Base-by-base conservation (phyloP, 1,140 invertebrate species). In the Drosophila pallidifrons region DNA sequence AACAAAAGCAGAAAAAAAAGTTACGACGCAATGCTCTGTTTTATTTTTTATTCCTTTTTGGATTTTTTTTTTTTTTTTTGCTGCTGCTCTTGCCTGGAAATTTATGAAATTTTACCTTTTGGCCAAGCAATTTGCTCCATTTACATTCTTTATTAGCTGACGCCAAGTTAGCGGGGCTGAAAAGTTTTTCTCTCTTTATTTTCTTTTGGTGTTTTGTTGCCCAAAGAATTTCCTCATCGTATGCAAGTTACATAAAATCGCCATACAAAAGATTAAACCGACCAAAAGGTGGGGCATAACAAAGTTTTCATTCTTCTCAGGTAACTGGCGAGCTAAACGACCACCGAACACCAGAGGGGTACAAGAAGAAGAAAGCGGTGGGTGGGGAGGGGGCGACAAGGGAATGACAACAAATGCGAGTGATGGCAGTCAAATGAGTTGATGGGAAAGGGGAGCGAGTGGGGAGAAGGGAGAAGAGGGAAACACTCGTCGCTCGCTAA, bases 91-190 rank as follows among this genome's bases (percentile, higher is more conserved):
- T 60, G 47, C 20, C 65, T 43, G 46, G 55, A 81, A 89, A 88
- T 89, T 85, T 85, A 85, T 85, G 82, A 86, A 85, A 85, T 85
- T 85, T 85, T 73, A 85, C 82, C 82, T 85, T 85, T 88, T 79
- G 85, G 77, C 81, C 81, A 65, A 88, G 85, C 85, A 88, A 88
- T 88, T 88, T 88, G 83, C 85, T 89, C 77, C 83, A 89, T 88
- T 89, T 88, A 85, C 85, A 88, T 88, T 89, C 83, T 89, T 88
- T 85, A 85, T 85, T 85, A 85, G 82, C 81, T 70, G 46, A 79
- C 58, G 65, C 65, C 54, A 43, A 85, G 69, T 85, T 57, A 73
- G 65, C 65, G 41, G 30, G 55, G 47, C 57, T 46, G 61, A 74
- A 74, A 74, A 32, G 41, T 74, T 74, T 74, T 60, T 51, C 46